A percentile compares a stretch with the other conserved stretches of the same genome.
Evolutionary conservation across 2,113 vertebrate species (phyloP).

Genomic region (Melanostigma gelatinosum): DNA sequence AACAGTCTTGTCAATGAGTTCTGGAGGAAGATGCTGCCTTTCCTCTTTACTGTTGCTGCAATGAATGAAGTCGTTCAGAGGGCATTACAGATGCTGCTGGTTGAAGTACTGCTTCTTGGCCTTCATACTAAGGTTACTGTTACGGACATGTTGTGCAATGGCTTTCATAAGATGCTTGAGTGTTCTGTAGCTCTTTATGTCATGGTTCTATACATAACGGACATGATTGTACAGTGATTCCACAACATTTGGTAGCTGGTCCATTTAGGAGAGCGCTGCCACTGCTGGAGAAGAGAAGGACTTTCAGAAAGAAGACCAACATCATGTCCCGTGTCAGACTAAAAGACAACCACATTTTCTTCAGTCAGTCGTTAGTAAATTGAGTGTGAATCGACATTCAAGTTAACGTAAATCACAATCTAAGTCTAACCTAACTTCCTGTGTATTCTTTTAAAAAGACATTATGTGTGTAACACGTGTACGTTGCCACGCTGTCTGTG

Average conservation of each 20-base stretch:
- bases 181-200: neutral
- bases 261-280: neutral
- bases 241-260: neutral
- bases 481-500: no score
- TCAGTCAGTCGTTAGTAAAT: no score
- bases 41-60: neutral
- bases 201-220: neutral
- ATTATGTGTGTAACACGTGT: no score
- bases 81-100: neutral
- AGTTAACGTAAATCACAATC: neutral
- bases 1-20: constrained; percentile 11
- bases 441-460: neutral
- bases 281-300: neutral
- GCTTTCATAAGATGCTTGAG: neutral
- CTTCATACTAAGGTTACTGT: neutral
- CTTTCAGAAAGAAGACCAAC: no score
- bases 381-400: no score
- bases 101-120: neutral
- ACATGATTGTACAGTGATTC: neutral
- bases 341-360: neutral
- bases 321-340: no score
- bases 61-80: neutral
- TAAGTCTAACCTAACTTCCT: neutral
- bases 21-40: constrained; percentile 6
- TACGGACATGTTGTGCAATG: neutral